Conservation (phyloP, 37 sponge, comb jelly and placozoan species). For the Corticium candelabrum region DNA sequence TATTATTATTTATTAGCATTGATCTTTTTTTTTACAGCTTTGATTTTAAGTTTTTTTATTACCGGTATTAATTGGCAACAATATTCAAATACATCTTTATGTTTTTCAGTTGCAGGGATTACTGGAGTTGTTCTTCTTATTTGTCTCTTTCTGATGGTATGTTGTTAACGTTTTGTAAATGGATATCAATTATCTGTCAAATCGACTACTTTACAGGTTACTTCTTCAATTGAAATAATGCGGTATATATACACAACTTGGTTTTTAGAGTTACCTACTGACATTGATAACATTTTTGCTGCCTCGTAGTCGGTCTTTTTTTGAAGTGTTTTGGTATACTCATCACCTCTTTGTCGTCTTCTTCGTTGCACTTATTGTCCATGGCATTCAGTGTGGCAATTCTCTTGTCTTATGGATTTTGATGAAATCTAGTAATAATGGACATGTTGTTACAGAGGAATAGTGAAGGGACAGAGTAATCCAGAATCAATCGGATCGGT, state of each 20-base stretch:
- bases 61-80: too few relatives aligned
- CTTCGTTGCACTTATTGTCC: constrained; percentile 68
- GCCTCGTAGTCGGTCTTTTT: constrained; percentile 75
- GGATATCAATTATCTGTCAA: too few relatives aligned
- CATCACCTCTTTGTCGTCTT: constrained; percentile 92
- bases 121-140: constrained; percentile 85
- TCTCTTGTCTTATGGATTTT: neutral
- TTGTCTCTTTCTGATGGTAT: constrained; percentile 84
- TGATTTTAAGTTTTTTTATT: too few relatives aligned
- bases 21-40: too few relatives aligned
- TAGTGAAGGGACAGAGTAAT: neutral
- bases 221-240: constrained; percentile 85
- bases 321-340: constrained; percentile 97
- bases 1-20: too few relatives aligned
- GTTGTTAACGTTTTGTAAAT: too few relatives aligned
- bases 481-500: neutral
- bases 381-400: constrained; percentile 54
- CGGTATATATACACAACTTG: too few relatives aligned
- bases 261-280: too few relatives aligned
- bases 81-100: too few relatives aligned
- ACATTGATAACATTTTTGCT: too few relatives aligned
- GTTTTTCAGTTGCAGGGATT: constrained; percentile 63
- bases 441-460: neutral
- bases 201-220: too few relatives aligned
- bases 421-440: neutral